Percentiles rank a stretch among this genome's conserved stretches.
phyloP scores from a whole-genome alignment of 2,113 vertebrate genomes.

The Albula goreensis region DNA sequence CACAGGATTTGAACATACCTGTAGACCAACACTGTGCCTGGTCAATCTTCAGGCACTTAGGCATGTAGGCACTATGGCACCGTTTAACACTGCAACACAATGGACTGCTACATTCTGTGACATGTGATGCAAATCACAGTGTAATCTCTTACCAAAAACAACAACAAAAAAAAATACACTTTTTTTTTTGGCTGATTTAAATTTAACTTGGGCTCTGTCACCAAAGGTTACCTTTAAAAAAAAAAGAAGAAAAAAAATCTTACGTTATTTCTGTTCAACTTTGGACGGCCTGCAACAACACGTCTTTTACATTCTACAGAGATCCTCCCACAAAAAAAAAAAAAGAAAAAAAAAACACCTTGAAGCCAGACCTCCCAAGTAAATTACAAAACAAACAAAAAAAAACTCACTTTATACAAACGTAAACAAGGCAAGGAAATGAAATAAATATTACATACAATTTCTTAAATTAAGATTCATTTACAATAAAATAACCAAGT shows the following conservation, averaged over 20 bases:
- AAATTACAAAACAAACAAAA: constrained; percentile 84
- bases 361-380: constrained; percentile 82
- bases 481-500: constrained; percentile 99
- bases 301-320: constrained; percentile 88
- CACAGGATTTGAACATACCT: constrained; percentile 57
- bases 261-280: constrained; percentile 35
- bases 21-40: constrained; percentile 94
- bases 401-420: constrained; percentile 63
- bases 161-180: constrained; percentile 60
- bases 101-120: constrained; percentile 96
- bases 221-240: constrained; percentile 74
- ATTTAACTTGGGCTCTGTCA: constrained; percentile 75
- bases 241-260: constrained; percentile 18
- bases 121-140: constrained; percentile 85
- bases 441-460: constrained; percentile 99
- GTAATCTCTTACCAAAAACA: constrained; percentile 66
- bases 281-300: constrained; percentile 74
- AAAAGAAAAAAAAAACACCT: constrained; percentile 77
- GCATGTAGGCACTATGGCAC: constrained; percentile 83
- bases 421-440: constrained; percentile 98
- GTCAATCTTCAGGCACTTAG: constrained; percentile 94
- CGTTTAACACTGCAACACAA: constrained; percentile 83
- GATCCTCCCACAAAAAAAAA: constrained; percentile 90
- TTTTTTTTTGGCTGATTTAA: constrained; percentile 46
- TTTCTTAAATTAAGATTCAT: constrained; percentile 99